Conservation (phyloP, 2,888 invertebrate genomes). For the Colletes collaris region DNA sequence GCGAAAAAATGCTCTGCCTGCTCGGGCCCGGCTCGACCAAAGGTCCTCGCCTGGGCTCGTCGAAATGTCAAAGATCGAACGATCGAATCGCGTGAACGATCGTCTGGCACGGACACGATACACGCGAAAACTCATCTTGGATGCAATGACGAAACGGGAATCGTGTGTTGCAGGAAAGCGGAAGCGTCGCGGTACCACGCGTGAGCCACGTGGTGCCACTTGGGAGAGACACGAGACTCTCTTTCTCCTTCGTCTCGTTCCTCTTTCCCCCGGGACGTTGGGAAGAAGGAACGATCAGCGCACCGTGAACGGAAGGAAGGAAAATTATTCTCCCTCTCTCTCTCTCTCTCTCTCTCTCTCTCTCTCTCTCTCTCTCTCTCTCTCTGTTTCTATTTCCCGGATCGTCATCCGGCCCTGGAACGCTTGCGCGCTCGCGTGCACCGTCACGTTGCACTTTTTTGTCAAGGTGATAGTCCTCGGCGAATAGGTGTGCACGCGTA, state of each 20-base stretch:
- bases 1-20: background rate
- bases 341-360: background rate
- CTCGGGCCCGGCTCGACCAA: background rate
- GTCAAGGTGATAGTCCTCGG: background rate
- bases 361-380: constrained; percentile 23
- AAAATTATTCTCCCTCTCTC: constrained; percentile 14
- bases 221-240: constrained; percentile 22
- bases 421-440: constrained; percentile 35
- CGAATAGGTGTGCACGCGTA: constrained; percentile 4
- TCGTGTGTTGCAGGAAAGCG: background rate
- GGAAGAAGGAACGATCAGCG: constrained; percentile 6
- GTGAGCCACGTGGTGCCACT: constrained; percentile 72
- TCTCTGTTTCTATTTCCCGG: background rate
- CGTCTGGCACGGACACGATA: too few relatives aligned
- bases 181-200: constrained; percentile 66
- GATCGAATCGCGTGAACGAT: background rate
- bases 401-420: constrained; percentile 48
- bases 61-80: background rate
- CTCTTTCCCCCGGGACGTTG: background rate
- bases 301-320: constrained; percentile 21
- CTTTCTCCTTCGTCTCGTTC: background rate
- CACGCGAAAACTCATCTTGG: too few relatives aligned
- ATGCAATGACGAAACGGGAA: too few relatives aligned
- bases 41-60: too few relatives aligned
- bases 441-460: constrained; percentile 22